phyloP scores from a whole-genome alignment of 2,113 vertebrate species.

The Rhodinocichla rosea region DNA sequence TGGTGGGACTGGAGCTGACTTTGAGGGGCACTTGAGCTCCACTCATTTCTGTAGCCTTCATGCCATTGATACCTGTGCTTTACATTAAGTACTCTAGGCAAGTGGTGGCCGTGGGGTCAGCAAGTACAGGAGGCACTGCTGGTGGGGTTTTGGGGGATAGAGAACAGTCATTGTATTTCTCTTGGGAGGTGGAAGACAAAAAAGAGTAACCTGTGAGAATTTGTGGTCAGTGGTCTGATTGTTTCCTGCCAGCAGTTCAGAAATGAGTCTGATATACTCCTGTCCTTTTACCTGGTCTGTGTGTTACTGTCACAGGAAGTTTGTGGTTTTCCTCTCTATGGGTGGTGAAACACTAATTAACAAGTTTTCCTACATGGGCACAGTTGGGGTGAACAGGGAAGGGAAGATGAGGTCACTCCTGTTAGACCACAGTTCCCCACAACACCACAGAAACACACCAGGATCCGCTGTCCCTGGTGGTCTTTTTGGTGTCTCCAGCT shows the following conservation, averaged over 20 bases:
- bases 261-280: not conserved
- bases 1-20: not conserved
- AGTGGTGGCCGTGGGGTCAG: rapidly evolving
- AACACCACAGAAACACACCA: not conserved
- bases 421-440: not conserved
- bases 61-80: not conserved
- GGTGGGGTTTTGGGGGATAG: not conserved
- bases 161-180: not conserved
- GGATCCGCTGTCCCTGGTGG: not conserved
- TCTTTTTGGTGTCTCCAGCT: not conserved
- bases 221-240: not conserved
- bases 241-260: not conserved
- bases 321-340: not conserved
- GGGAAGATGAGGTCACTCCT: not conserved
- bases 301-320: not conserved
- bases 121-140: not conserved
- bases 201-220: not conserved
- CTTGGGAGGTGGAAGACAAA: not conserved
- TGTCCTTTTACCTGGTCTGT: not conserved
- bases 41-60: not conserved
- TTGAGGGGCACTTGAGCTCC: not conserved
- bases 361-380: not conserved
- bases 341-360: not conserved
- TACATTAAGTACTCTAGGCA: not conserved
- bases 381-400: not conserved